Conservation (phyloP, 2,797 vertebrate genomes). For the Anguilla pacifica region DNA sequence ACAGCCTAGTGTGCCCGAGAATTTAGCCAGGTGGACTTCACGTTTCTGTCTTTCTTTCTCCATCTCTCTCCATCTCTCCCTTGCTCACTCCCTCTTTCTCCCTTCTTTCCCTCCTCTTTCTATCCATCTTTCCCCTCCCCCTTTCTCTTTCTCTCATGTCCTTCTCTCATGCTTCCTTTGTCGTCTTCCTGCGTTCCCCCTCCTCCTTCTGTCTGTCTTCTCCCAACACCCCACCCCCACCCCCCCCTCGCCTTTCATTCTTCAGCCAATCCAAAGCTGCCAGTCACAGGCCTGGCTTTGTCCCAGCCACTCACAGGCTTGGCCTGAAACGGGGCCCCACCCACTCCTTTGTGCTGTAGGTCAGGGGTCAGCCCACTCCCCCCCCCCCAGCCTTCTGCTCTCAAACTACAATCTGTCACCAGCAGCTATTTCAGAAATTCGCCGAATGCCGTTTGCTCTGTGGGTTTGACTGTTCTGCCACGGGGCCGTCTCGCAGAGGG, state of each 20-base stretch:
- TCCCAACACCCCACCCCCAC: neutral
- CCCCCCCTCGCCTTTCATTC: neutral
- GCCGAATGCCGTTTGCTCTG: slow-evolving; percentile 64
- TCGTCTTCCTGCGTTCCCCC: slow-evolving; percentile 16
- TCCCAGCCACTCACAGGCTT: slow-evolving; percentile 50
- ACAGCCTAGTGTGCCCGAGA: slow-evolving; percentile 53
- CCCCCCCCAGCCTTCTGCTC: slow-evolving; percentile 59
- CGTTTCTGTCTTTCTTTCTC: slow-evolving; percentile 40
- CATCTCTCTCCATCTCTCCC: slow-evolving; percentile 30
- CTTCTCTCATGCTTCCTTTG: neutral
- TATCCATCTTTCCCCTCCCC: slow-evolving; percentile 66
- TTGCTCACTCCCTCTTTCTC: slow-evolving; percentile 5
- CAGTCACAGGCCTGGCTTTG: slow-evolving; percentile 41
- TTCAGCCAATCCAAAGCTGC: neutral
- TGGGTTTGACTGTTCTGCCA: slow-evolving; percentile 55
- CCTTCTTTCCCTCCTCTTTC: slow-evolving; percentile 41
- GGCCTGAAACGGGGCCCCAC: slow-evolving; percentile 46
- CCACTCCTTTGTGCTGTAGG: slow-evolving; percentile 46
- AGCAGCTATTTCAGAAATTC: slow-evolving; percentile 70
- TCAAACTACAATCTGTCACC: slow-evolving; percentile 67
- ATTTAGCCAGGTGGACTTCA: slow-evolving; percentile 34
- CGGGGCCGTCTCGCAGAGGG: slow-evolving; percentile 50
- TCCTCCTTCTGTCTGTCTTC: neutral
- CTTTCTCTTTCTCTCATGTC: neutral
- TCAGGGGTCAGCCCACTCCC: slow-evolving; percentile 36